phyloP scores from a whole-genome alignment of 2,113 vertebrate genomes.

The Etheostoma spectabile region DNA sequence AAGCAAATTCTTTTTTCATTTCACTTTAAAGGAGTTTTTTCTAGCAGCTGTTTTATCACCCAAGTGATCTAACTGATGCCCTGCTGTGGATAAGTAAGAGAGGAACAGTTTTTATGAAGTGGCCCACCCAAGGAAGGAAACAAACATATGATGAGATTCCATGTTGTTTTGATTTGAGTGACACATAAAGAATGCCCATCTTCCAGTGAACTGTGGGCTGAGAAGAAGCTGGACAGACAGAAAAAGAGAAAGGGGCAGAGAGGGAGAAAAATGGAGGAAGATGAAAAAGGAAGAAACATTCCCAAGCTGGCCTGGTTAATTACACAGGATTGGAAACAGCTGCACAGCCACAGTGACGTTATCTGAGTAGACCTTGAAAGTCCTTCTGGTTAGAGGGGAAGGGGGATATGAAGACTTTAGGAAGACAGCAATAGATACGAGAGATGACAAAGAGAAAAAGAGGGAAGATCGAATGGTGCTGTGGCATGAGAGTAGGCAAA shows the following conservation, averaged over 20 bases:
- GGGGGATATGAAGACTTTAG: conserved; percentile 47
- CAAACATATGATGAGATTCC: conserved; percentile 41
- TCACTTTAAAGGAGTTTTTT: conserved; percentile 39
- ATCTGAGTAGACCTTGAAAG: conserved; percentile 80
- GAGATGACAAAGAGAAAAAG: conserved; percentile 63
- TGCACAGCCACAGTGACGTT: conserved; percentile 80
- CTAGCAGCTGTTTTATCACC: conserved; percentile 40
- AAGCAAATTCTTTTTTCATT: conserved; percentile 39
- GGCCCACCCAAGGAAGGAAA: conserved; percentile 55
- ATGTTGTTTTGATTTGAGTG: conserved; percentile 56
- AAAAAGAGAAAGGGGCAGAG: conserved; percentile 38
- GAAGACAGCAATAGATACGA: conserved; percentile 49
- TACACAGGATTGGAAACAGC: conserved; percentile 84
- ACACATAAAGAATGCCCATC: conserved; percentile 57
- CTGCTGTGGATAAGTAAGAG: conserved; percentile 21
- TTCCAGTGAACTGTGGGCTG: conserved; percentile 16
- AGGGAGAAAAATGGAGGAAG: conserved; percentile 57
- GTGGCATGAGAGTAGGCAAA: conserved; percentile 27
- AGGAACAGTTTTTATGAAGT: conserved; percentile 10
- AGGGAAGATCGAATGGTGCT: conserved; percentile 37
- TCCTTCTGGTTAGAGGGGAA: conserved; percentile 74
- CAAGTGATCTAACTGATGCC: neutral
- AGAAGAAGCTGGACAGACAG: conserved; percentile 26
- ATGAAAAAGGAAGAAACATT: conserved; percentile 76
- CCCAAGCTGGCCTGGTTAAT: conserved; percentile 80